These are phyloP conservation scores for Cinclus cinclus DNA, from an alignment of 2,113 vertebrate genomes.

Conservation along the genomic window DNA sequence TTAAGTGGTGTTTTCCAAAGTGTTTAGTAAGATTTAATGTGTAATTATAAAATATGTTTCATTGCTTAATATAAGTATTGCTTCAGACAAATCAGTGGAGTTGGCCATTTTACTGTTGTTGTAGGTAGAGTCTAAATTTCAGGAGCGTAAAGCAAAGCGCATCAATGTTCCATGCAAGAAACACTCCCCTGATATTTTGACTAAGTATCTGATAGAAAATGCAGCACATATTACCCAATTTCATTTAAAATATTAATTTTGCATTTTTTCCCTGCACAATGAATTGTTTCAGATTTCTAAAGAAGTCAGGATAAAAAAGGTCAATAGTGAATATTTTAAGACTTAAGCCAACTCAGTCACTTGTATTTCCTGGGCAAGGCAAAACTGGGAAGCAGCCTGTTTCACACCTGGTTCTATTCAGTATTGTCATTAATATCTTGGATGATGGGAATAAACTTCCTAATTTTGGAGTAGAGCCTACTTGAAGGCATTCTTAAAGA, in stretches of 20 bases:
- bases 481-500: neutral
- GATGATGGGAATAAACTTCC: neutral
- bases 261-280: neutral
- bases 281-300: neutral
- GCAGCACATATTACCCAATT: neutral
- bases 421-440: neutral
- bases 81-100: neutral
- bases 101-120: neutral
- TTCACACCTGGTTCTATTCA: neutral
- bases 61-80: neutral
- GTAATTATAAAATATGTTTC: neutral
- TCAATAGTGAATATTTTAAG: neutral
- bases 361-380: neutral
- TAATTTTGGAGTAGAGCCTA: neutral
- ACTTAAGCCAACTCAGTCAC: neutral
- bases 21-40: neutral
- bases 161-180: neutral
- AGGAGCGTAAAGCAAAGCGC: neutral
- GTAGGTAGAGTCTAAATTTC: neutral
- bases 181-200: neutral
- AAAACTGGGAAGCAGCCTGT: neutral
- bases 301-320: neutral
- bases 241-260: neutral
- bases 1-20: neutral
- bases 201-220: neutral